Base-by-base conservation (phyloP, 2,797 vertebrate genomes). In the Alauda arvensis region DNA sequence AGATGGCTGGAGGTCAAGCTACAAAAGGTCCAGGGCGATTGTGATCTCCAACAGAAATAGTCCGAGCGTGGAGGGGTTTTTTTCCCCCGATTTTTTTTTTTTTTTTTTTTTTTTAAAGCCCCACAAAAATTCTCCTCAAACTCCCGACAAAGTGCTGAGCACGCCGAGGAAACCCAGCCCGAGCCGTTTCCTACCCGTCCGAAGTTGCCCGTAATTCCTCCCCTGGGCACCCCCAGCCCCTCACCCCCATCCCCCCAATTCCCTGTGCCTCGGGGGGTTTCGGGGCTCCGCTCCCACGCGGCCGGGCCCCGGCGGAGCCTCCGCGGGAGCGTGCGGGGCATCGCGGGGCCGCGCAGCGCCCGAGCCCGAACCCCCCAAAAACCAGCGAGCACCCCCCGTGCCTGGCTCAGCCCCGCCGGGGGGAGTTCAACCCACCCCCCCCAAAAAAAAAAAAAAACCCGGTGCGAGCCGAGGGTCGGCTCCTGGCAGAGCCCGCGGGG, bases 1-100 rank as follows among this genome's bases (percentile, higher is more conserved):
- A 97, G 97, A 97, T 97, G 97, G 97, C 97, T 97, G 97, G 97
- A 97, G 97, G 97, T 97, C 97, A 97, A 96, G 97, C 96, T 96
- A 96, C 96, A 96, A 97, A 97, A 95, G 96, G 97, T 96, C 96
- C 97, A 92, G 94, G 94, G 96, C 93, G 94, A 95, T 94, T 95
- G 93, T 88, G 94, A 96, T 93, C 95, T 75, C 91, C 89, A 76
- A 90, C 93, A 83, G 82, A 93, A 91, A 93, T 67, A 92, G 92
- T 88, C 94, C 83, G 17, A 48, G 74, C 37, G 67, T 60, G 55
- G 67, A 66, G 21, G 2, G 3, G 8, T 37, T 39, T 8, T 25
- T 14, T 19, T 1, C 7, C 13, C 25, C 15, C 9, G 40, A 16
- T 42, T 42, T 42, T 42, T 13, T 40, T 40, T 4, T 40, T 66